These are phyloP conservation scores for Ectropis crepuscularia DNA, from an alignment of 2,888 invertebrate genomes.

Conservation along the genomic window DNA sequence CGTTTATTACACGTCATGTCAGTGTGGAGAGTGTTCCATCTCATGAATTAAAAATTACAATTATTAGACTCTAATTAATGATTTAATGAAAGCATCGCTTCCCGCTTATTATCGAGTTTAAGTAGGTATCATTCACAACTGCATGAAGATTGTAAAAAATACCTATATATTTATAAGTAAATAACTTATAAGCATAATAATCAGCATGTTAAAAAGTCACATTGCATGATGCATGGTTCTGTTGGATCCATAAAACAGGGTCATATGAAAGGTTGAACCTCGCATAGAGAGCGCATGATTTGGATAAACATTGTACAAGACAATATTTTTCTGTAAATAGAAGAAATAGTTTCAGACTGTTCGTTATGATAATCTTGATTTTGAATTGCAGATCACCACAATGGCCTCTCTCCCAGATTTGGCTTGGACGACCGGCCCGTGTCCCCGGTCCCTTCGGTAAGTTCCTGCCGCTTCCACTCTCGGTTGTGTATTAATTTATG, in stretches of 20 bases:
- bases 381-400: slow-evolving; percentile 52
- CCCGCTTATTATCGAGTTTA: slow-evolving; percentile 7
- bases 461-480: slow-evolving; percentile 27
- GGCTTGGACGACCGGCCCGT: slow-evolving; percentile 63
- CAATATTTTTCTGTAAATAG: too few species aligned
- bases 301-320: too few species aligned
- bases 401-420: slow-evolving; percentile 56
- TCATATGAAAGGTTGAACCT: too few species aligned
- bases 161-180: neutral
- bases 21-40: slow-evolving; percentile 15
- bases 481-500: too few species aligned
- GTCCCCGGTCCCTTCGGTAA: slow-evolving; percentile 66
- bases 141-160: neutral
- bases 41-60: neutral
- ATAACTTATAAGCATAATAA: neutral
- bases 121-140: neutral
- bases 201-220: neutral
- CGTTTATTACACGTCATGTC: neutral
- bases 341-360: too few species aligned
- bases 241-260: neutral
- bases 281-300: too few species aligned
- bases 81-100: slow-evolving; percentile 7
- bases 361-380: neutral
- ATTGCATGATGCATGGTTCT: slow-evolving; percentile 4
- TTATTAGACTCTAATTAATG: neutral